A percentile compares a stretch with the other conserved stretches of the same genome.
Conservation (phyloP, 2,113 vertebrate genomes). For the Gadus chalcogrammus region DNA sequence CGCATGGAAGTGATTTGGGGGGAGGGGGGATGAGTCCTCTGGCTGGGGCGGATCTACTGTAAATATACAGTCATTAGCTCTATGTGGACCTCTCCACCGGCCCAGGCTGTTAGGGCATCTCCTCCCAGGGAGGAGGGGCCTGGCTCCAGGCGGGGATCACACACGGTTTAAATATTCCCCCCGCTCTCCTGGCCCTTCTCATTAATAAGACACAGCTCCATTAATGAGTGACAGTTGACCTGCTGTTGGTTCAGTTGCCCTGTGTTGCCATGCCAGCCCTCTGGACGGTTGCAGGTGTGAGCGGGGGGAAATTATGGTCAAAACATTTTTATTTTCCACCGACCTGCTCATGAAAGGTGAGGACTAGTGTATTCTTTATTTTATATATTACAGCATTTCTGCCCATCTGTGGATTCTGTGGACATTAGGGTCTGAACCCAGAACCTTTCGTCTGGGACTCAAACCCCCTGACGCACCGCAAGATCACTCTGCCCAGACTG, state of each 20-base stretch:
- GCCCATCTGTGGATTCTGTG: no score
- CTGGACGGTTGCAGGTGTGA: neutral
- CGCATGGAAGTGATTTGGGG: constrained; percentile 66
- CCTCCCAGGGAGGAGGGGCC: no score
- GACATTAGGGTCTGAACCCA: no score
- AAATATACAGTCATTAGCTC: constrained; percentile 60
- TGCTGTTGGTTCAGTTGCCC: constrained; percentile 73
- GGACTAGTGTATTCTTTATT: no score
- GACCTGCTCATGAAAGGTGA: no score
- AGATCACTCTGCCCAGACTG: neutral
- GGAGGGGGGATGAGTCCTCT: constrained; percentile 38
- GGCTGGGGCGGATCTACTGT: constrained; percentile 64
- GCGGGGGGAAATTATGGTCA: neutral
- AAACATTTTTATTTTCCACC: no score
- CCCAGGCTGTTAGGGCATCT: constrained; percentile 13
- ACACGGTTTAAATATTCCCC: neutral
- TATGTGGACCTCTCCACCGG: constrained; percentile 49
- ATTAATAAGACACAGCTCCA: constrained; percentile 49
- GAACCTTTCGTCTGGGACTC: neutral
- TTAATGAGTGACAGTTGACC: constrained; percentile 60
- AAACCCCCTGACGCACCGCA: neutral
- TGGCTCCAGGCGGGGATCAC: constrained; percentile 32
- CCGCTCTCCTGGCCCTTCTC: no score
- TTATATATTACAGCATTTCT: no score
- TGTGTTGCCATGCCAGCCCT: constrained; percentile 5